Base-by-base conservation (phyloP, 2,888 invertebrate genomes). In the Drosophila parthenogenetica region DNA sequence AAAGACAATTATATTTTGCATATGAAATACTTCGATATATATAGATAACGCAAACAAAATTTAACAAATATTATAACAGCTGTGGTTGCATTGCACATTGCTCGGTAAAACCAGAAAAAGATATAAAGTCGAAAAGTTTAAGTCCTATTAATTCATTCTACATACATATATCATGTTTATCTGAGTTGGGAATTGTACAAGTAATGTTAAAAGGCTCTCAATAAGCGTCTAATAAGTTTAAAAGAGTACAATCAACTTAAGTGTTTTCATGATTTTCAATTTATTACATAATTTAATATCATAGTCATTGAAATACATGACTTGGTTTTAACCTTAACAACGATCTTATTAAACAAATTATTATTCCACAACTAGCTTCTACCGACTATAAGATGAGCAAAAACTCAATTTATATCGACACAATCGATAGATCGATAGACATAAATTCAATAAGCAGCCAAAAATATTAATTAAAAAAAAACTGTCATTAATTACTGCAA, bases 41-140 rank as follows among this genome's bases (percentile, higher is more conserved):
- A 13, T 4, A 35, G 14, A 62, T 64, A 61, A 67, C 39, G 50
- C n/a, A 25, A 51, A 57, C 42, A 54, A 63, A 53, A 60, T 62
- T 62, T 32, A 48, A 39, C 45, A 57, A 76, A 60, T 72, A 57
- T 72, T 76, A 17, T 32, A 63, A 69, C 76, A 76, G 61, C 64
- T 76, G 76, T 17, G 57, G 32, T 35, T 65, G 60, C 37, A 69
- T 32, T 66, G 62, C 62, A 53, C 55, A 65, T 46, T 32, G 16
- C 25, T 42, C n/a, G 42, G 25, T 29, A 10, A 45, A 58, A 68
- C 37, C 19, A 43, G 45, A 11, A 53, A 19, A 5, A 63, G 37
- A 11, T 25, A 29, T 29, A 2, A 29, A 29, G 29, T 29, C 32
- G 35, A 8, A 37, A 54, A 50, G 37, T 25, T 32, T 58, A 22